Evolutionary conservation across 2,888 invertebrate species (phyloP).

Genomic region (Latrodectus hesperus): DNA sequence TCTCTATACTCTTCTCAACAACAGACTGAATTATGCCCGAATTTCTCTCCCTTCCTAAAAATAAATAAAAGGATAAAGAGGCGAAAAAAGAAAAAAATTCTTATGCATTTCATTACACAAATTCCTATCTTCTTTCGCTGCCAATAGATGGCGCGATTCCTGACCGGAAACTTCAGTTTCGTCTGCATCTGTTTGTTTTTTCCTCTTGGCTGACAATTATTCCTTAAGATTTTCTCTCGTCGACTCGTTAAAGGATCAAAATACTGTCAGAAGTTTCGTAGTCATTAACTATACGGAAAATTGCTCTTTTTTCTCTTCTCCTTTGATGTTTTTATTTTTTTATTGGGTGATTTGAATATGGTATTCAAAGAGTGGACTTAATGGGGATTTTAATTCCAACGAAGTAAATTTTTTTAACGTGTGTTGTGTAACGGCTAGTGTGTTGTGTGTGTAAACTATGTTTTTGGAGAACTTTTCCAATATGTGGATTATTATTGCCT

Average conservation of each 20-base stretch:
- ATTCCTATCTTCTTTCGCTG: background rate
- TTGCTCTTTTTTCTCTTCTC: background rate
- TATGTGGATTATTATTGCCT: too few relatives aligned
- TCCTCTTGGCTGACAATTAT: constrained; percentile 10
- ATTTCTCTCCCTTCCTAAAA: background rate
- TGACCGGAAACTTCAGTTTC: constrained; percentile 30
- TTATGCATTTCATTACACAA: background rate
- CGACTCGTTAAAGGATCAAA: constrained; percentile 7
- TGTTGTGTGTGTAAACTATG: too few relatives aligned
- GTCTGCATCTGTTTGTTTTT: constrained; percentile 8
- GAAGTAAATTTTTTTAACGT: too few relatives aligned
- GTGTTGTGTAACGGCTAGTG: too few relatives aligned
- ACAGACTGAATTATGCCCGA: background rate
- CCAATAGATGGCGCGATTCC: constrained; percentile 18
- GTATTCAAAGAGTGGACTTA: too few relatives aligned
- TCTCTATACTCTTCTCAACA: background rate
- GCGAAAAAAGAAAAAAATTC: background rate
- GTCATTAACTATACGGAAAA: background rate
- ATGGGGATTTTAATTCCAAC: too few relatives aligned
- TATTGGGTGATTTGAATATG: background rate
- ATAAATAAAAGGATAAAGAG: too few relatives aligned
- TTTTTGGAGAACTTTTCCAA: too few relatives aligned
- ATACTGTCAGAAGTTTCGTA: constrained; percentile 21
- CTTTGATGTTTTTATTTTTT: background rate
- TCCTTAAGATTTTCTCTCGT: background rate